These are phyloP conservation scores for Serrognathus titanus DNA, from an alignment of 2,888 invertebrate species.

Conservation along the genomic window DNA sequence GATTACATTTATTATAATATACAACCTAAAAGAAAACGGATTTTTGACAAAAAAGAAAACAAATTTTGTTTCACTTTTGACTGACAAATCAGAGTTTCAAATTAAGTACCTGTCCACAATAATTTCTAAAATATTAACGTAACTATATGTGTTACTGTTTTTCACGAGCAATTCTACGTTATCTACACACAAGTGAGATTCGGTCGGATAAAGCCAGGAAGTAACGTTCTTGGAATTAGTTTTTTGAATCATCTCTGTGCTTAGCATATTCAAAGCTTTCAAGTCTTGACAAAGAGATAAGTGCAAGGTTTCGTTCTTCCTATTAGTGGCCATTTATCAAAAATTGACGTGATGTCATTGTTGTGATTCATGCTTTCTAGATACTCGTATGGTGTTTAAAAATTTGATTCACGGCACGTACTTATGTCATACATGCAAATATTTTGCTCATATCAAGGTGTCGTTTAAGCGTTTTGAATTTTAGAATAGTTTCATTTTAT, in stretches of 20 bases:
- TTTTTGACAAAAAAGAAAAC: background rate
- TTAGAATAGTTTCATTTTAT: too few relatives aligned
- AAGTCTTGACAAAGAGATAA: slow-evolving; percentile 10
- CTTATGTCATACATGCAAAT: too few relatives aligned
- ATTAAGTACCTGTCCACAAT: slow-evolving; percentile 13
- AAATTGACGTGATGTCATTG: too few relatives aligned
- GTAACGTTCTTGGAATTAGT: background rate
- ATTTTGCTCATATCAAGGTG: too few relatives aligned
- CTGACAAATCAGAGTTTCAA: background rate
- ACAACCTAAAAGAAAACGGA: slow-evolving; percentile 10
- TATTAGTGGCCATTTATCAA: too few relatives aligned
- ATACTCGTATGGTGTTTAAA: too few relatives aligned
- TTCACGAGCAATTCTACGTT: slow-evolving; percentile 3
- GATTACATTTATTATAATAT: slow-evolving; percentile 11
- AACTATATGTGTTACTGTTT: slow-evolving; percentile 2
- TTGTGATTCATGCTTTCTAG: too few relatives aligned
- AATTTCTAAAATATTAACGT: slow-evolving; percentile 12
- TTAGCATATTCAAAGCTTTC: slow-evolving; percentile 10
- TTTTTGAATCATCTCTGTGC: slow-evolving; percentile 2
- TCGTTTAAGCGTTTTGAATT: too few relatives aligned
- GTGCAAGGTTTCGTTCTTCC: too few relatives aligned
- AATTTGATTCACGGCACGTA: too few relatives aligned
- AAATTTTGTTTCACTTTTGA: background rate
- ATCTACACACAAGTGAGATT: slow-evolving; percentile 2
- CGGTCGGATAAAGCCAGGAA: slow-evolving; percentile 16